Evolutionary conservation across 2,888 invertebrate species (phyloP), one percentile per base, ranked within the genome.

Genomic region (Philereme transversata): DNA sequence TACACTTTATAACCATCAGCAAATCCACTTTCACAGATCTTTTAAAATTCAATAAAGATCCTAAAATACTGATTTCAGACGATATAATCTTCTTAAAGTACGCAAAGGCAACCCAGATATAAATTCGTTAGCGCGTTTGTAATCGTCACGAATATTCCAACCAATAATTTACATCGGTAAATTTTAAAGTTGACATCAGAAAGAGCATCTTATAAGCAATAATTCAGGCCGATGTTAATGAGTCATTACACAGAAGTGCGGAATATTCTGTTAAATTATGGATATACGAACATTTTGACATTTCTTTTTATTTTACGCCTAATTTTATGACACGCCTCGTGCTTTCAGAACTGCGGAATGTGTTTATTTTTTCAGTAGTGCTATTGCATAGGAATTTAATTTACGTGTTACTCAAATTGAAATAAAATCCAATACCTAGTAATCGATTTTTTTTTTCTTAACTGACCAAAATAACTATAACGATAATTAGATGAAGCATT

Each of bases 161-260:
- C 83, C 72, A 82, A 88, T 88, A 89, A 89, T 79, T 91, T 85
- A 90, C 84, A 68, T 78, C 82, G 76, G 82, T 92, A 90, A 88
- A 90, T 92, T 90, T 88, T 83, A 89, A 91, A 92, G 90, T 91
- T 91, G 92, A 92, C 90, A 86, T 85, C 84, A 86, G 88, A 90
- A 90, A 90, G 90, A 90, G 86, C 86, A 80, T 87, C 87, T 86
- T 88, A 87, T 89, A 88, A 85, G 87, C 77, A 65, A 86, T 90
- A 87, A 83, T 79, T 90, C 82, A 88, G 79, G 75, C 73, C 75
- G 76, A 79, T 84, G 83, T 84, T 83, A 82, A 85, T 85, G 86
- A 84, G 65, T 81, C 80, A 81, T 70, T 70, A 65, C 67, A 61
- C 66, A 62, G 61, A 73, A 75, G 77, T 78, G 73, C 60, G 61